Base-by-base conservation (phyloP, 2,888 invertebrate species). In the Onthophagus sagittarius region DNA sequence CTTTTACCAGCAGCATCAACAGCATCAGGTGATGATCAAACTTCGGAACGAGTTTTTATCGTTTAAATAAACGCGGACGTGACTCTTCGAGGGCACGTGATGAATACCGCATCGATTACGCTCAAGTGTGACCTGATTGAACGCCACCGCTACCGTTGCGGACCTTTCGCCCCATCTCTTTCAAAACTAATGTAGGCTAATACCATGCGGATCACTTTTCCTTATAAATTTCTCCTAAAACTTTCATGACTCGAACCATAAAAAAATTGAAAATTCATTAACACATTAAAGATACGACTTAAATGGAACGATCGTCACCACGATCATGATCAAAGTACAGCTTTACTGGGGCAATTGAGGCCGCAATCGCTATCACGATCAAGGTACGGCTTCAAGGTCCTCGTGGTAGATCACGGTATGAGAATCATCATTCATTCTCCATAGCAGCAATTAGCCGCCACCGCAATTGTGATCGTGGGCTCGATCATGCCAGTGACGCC, bases 1-100 rank as follows among this genome's bases (percentile, higher is more conserved):
- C 63, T 74, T 72, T 64, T 74, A 74, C 65, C 72, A 72, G 62
- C 74, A 74, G 13, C 72, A 72, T 11, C 74, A 74, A 39, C 74
- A 74, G 74, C 67, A 67, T 67, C 67, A 67, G 67, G 67, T 67
- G 32, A n/a, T 9, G 23, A 23, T 11, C 2, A 53, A 53, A 53
- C 39, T 11, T 11, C 2, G 23, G 23, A 53, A 53, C 39, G 1
- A 64, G 9, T 11, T 13, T 64, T 64, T 9, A 64, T 14, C 15
- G 23, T 23, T 23, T 23, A 23, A 23, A 23, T 64, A 14, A 64
- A 64, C 64, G 15, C 23, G 64, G 14, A 14, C 64, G 64, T 64
- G 15, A 23, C 64, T 15, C 64, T 64, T 64, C 13, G 23, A 14
- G 64, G 9, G 14, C 64, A 5, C 39, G 39, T 53, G 39, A 53